Base-by-base conservation (phyloP, 2,797 vertebrate genomes). In the Coregonus suidteri region DNA sequence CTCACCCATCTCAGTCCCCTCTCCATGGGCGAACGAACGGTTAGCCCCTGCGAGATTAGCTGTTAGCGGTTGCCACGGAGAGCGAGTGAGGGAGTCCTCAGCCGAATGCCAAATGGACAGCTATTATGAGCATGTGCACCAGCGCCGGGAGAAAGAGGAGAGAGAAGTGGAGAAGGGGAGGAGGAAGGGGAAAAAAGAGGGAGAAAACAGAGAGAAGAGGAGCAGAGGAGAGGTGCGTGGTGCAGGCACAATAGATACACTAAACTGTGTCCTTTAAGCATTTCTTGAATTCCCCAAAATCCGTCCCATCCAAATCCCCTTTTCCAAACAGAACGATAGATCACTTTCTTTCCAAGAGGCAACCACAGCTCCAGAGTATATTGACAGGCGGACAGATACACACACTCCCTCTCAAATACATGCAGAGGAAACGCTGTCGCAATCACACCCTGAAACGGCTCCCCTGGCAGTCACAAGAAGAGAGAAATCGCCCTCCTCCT, bases 401-500 rank as follows among this genome's bases (percentile, higher is more conserved):
- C 31, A 67, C 76, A 64, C 75, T 37, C 71, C 41, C 41, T 47
- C 41, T 47, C 41, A 47, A 47, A 47, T 47, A 47, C 41, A 75
- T 68, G 66, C 69, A 74, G 47, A 62, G 66, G 6, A 25, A 70
- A 66, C 47, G 76, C 30, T 76, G 81, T 79, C 76, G 68, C 75
- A 77, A 56, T 79, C 76, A 79, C 81, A 88, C 73, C 67, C 67
- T 67, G 73, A 56, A 34, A 80, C 74, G 51, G 71, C 81, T 88
- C 82, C 74, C 78, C 84, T 82, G 83, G 83, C 83, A 72, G 75
- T 69, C 82, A 72, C 64, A 74, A 77, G 77, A 75, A 74, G 73
- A 75, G 80, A 79, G 70, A 75, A 75, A 30, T 65, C 73, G 41
- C 41, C 73, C 9, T 41, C 25, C 4, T 34, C 30, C 70, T 37